These are phyloP conservation scores for Pseudopipra pipra DNA, from an alignment of 2,113 vertebrate genomes.

Conservation along the genomic window DNA sequence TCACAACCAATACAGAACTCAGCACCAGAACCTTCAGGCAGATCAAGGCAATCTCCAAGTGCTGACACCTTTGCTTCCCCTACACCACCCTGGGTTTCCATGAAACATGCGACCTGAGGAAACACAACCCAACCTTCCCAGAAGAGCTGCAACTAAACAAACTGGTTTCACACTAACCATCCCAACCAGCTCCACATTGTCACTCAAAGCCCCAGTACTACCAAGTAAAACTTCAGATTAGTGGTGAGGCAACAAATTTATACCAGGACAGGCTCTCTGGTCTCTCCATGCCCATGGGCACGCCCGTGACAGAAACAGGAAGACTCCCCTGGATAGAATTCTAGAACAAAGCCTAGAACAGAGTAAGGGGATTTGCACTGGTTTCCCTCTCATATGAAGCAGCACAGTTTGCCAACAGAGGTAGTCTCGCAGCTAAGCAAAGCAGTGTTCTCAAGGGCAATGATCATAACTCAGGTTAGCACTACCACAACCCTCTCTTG, in stretches of 20 bases:
- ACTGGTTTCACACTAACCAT: not conserved
- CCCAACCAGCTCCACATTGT: accelerated
- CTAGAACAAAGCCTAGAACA: not conserved
- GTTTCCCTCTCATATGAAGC: not conserved
- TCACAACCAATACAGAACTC: not conserved
- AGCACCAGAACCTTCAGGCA: not conserved
- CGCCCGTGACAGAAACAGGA: not conserved
- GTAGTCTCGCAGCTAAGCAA: not conserved
- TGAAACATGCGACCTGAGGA: not conserved
- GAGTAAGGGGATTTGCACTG: not conserved
- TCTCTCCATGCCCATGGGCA: not conserved
- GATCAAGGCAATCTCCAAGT: not conserved
- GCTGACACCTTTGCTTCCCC: not conserved
- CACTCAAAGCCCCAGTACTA: not conserved
- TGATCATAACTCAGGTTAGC: not conserved
- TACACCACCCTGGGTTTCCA: not conserved
- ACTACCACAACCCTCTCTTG: accelerated
- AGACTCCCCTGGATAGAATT: not conserved
- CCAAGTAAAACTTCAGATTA: not conserved
- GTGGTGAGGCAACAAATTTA: not conserved
- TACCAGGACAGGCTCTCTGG: not conserved
- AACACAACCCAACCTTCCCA: not conserved
- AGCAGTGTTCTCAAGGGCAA: accelerated
- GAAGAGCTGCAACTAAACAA: not conserved
- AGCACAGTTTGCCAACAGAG: not conserved